Evolutionary conservation across 2,797 vertebrate species (phyloP).

Genomic region (Phataginus tricuspis): DNA sequence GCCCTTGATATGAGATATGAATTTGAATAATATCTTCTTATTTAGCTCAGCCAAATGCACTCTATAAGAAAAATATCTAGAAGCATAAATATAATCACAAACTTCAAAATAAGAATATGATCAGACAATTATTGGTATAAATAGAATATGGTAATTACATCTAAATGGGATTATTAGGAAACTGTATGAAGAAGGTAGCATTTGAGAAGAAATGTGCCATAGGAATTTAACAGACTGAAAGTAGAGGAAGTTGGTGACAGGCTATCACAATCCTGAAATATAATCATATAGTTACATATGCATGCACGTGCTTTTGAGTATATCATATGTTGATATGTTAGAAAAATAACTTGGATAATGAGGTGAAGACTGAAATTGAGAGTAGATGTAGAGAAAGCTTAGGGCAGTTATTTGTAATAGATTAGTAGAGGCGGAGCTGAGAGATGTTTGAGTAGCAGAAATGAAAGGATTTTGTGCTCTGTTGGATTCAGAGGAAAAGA

Average conservation of each 20-base stretch:
- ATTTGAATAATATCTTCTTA: neutral
- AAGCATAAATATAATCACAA: neutral
- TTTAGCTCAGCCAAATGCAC: neutral
- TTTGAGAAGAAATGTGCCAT: neutral
- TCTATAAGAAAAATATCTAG: neutral
- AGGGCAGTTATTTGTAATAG: neutral
- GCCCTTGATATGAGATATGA: neutral
- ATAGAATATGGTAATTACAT: neutral
- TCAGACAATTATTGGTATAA: neutral
- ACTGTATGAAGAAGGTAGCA: neutral
- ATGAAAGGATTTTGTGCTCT: neutral
- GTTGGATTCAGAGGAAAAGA: neutral
- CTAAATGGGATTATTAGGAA: neutral
- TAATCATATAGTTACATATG: neutral
- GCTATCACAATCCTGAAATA: neutral
- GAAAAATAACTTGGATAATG: neutral
- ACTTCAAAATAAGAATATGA: neutral
- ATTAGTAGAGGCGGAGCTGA: neutral
- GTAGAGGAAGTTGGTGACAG: neutral
- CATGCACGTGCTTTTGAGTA: neutral
- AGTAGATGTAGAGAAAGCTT: fast-evolving
- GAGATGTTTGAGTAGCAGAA: neutral
- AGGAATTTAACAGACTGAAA: neutral
- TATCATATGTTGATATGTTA: neutral
- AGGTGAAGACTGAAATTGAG: neutral